Evolutionary conservation across 2,113 vertebrate species (phyloP).

Genomic region (Varanus komodoensis): DNA sequence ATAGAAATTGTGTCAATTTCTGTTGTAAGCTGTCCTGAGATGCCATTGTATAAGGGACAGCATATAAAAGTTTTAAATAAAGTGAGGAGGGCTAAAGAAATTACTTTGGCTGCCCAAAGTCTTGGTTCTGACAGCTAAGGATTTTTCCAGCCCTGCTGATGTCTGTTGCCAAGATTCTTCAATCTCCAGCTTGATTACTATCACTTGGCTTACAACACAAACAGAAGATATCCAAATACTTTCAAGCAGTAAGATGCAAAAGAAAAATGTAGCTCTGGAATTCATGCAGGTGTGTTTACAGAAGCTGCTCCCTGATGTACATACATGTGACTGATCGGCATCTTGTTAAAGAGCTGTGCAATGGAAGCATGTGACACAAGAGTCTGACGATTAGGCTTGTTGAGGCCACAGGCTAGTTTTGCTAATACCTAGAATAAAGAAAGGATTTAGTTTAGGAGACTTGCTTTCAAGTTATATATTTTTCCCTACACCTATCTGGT

Average conservation of each 20-base stretch:
- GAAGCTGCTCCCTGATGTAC: constrained; percentile 61
- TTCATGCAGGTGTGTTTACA: neutral
- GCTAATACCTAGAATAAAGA: constrained; percentile 85
- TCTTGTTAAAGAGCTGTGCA: constrained; percentile 85
- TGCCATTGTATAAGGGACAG: too few species aligned
- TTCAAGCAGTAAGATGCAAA: neutral
- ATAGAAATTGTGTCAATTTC: neutral
- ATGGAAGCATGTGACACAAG: constrained; percentile 87
- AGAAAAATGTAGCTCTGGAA: constrained; percentile 15
- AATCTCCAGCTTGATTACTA: neutral
- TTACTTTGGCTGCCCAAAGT: neutral
- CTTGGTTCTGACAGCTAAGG: too few species aligned
- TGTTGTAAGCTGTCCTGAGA: too few species aligned
- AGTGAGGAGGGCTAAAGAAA: neutral
- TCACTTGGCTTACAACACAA: neutral
- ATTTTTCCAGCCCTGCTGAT: neutral
- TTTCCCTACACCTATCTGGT: neutral
- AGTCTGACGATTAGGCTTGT: constrained; percentile 96
- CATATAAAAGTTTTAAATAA: too few species aligned
- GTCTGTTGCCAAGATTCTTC: neutral
- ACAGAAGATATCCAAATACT: neutral
- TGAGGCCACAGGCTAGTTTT: constrained; percentile 93
- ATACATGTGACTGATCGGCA: constrained; percentile 92
- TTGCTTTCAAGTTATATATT: neutral
- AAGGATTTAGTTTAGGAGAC: neutral